Conservation (phyloP, 2,113 vertebrate genomes). For the Setophaga petechia region DNA sequence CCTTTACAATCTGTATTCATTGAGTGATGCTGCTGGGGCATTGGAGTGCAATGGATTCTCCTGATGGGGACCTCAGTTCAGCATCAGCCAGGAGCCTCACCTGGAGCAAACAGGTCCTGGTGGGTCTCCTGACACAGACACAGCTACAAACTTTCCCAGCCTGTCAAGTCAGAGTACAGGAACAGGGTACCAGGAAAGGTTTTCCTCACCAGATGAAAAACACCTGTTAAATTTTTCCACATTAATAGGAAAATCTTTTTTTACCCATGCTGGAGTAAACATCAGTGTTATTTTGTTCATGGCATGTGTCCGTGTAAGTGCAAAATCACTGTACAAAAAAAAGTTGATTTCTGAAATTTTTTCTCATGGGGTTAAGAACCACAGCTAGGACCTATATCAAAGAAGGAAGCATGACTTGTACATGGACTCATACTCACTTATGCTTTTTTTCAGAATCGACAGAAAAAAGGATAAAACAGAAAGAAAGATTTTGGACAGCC, state of each 20-base stretch:
- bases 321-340: background rate
- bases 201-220: background rate
- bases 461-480: constrained; percentile 97
- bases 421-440: background rate
- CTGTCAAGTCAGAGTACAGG: background rate
- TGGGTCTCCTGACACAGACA: background rate
- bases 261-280: background rate
- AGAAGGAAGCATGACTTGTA: background rate
- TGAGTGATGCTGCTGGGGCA: background rate
- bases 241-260: background rate
- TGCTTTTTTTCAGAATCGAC: constrained; percentile 83
- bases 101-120: background rate
- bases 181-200: background rate
- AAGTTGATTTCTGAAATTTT: background rate
- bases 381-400: background rate
- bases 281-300: background rate
- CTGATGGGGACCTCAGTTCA: accelerated
- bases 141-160: background rate
- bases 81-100: background rate
- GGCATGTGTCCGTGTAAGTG: accelerated
- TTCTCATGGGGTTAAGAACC: background rate
- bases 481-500: constrained; percentile 96
- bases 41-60: accelerated
- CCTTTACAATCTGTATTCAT: background rate
- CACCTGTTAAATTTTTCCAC: background rate